Conservation (phyloP, 2,113 vertebrate genomes). For the Neotoma lepida region DNA sequence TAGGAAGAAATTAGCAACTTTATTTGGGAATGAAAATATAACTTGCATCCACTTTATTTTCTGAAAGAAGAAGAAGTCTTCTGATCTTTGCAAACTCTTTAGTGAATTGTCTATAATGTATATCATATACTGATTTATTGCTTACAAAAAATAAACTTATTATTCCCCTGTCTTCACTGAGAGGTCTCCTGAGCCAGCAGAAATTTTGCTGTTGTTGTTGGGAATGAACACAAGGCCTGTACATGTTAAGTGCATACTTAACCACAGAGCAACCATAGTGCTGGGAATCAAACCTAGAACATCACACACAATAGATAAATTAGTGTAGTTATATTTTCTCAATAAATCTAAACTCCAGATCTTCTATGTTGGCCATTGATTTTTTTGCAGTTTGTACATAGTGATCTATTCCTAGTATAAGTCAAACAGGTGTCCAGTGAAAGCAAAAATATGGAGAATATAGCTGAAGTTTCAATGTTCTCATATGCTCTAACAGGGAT, state of each 20-base stretch:
- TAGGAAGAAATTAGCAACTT: slow-evolving; percentile 11
- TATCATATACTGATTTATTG: neutral
- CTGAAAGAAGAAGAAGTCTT: neutral
- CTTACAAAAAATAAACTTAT: slow-evolving; percentile 7
- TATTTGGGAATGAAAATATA: slow-evolving; percentile 21
- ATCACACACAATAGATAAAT: neutral
- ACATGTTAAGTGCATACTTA: neutral
- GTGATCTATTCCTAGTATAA: neutral
- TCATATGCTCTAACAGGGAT: neutral
- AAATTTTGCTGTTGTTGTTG: neutral
- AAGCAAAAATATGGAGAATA: neutral
- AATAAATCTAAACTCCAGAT: neutral
- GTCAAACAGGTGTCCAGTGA: slow-evolving; percentile 24
- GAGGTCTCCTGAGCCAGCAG: neutral
- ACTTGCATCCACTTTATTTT: neutral
- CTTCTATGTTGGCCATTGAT: slow-evolving; percentile 3
- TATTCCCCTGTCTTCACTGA: neutral
- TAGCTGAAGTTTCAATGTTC: neutral
- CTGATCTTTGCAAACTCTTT: neutral
- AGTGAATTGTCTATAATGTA: neutral
- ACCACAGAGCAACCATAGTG: neutral
- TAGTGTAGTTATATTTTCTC: neutral
- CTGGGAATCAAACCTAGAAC: no score
- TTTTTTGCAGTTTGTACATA: neutral
- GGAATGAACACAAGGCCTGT: neutral